Evolutionary conservation across 2,113 vertebrate genomes (phyloP).

Genomic region (Pseudolaguvia tuberculata): DNA sequence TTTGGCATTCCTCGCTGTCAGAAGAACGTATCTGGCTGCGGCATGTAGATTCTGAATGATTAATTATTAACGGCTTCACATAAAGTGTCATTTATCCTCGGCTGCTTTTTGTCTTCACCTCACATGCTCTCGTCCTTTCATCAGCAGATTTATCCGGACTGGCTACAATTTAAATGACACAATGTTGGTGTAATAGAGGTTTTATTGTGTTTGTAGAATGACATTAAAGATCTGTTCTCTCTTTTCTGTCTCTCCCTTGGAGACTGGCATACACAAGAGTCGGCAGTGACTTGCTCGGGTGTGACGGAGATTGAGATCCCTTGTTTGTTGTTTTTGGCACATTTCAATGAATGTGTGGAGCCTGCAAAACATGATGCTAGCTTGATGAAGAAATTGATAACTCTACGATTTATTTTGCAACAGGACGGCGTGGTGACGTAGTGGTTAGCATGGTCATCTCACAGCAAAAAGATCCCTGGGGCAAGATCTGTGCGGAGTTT

Average conservation of each 20-base stretch:
- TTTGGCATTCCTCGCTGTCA: not conserved
- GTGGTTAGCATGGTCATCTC: no score
- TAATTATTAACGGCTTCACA: constrained; percentile 39
- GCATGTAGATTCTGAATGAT: constrained; percentile 24
- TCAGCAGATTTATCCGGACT: constrained; percentile 3
- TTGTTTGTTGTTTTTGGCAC: constrained; percentile 3
- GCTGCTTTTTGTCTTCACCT: constrained; percentile 9
- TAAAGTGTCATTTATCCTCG: constrained; percentile 19
- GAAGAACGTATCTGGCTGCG: constrained; percentile 34
- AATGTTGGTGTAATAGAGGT: not conserved
- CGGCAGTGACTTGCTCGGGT: not conserved
- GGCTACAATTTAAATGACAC: not conserved
- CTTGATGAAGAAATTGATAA: no score
- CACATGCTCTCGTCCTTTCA: constrained; percentile 10
- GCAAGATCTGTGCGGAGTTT: no score
- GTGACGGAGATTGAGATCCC: constrained; percentile 23
- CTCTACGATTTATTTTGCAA: no score
- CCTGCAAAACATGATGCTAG: no score
- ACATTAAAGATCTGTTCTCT: constrained; percentile 16
- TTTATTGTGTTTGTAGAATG: constrained; percentile 4
- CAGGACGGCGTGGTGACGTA: no score
- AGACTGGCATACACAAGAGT: not conserved
- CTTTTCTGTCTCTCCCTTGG: not conserved
- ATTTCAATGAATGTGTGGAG: no score
- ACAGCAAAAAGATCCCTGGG: no score